A percentile compares a stretch with the other conserved stretches of the same genome.
phyloP scores from a whole-genome alignment of 2,888 invertebrate genomes.

The Yponomeuta plumbellus region DNA sequence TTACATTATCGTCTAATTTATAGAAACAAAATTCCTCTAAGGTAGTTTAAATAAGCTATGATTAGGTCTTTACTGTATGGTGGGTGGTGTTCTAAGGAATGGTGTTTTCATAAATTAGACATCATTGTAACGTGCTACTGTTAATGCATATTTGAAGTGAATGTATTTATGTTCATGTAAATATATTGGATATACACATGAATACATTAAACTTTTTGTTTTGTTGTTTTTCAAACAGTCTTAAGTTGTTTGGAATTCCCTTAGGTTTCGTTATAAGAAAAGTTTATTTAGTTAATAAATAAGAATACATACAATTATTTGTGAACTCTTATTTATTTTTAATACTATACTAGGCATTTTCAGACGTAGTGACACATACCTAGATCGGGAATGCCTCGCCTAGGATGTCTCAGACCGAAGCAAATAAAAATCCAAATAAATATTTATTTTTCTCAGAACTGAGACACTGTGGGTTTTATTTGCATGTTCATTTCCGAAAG shows the following conservation, averaged over 20 bases:
- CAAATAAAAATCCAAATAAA: too few relatives aligned
- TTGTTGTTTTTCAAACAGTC: constrained; percentile 7
- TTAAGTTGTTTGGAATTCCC: background rate
- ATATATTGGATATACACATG: constrained; percentile 72
- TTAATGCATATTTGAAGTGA: constrained; percentile 63
- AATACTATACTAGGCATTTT: constrained; percentile 30
- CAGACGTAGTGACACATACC: too few relatives aligned
- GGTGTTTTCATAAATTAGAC: constrained; percentile 48
- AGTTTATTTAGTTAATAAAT: constrained; percentile 26
- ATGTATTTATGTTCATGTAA: constrained; percentile 76
- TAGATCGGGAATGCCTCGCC: too few relatives aligned
- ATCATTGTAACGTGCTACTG: constrained; percentile 64
- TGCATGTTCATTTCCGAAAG: too few relatives aligned
- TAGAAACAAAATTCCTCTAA: too few relatives aligned
- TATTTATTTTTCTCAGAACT: too few relatives aligned
- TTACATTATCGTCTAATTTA: constrained; percentile 30
- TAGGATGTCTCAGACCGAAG: too few relatives aligned
- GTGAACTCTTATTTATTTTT: constrained; percentile 21
- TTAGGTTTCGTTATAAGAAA: background rate
- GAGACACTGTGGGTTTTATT: too few relatives aligned
- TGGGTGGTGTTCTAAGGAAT: too few relatives aligned
- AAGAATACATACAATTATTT: constrained; percentile 17
- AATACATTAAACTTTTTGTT: constrained; percentile 50
- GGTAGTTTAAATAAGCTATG: too few relatives aligned
- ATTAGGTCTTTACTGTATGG: too few relatives aligned